phyloP scores from a whole-genome alignment of 2,797 vertebrate genomes.

The Notoglanidium macrostoma region DNA sequence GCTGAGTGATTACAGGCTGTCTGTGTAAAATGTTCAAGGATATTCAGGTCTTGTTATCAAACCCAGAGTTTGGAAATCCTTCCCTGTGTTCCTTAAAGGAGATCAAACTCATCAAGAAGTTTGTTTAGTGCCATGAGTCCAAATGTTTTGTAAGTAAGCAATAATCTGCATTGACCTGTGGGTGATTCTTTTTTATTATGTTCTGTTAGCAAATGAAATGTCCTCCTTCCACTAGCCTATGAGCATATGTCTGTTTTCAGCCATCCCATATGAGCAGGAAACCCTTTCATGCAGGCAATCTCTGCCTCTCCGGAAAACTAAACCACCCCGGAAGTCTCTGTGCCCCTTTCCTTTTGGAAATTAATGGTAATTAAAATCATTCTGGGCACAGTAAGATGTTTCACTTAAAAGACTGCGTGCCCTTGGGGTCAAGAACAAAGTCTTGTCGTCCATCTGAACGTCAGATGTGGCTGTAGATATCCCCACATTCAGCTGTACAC shows the following conservation, averaged over 20 bases:
- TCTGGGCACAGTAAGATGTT: constrained; percentile 62
- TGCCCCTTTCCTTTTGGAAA: constrained; percentile 58
- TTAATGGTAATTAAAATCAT: constrained; percentile 68
- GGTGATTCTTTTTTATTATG: constrained; percentile 6
- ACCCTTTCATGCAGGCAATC: constrained; percentile 48
- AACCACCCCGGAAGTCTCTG: constrained; percentile 56
- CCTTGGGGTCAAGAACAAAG: constrained; percentile 66
- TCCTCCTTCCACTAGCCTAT: constrained; percentile 1
- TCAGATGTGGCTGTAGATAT: constrained; percentile 74
- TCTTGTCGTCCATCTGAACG: constrained; percentile 61
- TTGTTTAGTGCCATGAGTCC: constrained; percentile 30
- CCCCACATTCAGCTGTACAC: constrained; percentile 49
- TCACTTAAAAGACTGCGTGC: constrained; percentile 57
- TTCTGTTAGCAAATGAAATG: constrained; percentile 14
- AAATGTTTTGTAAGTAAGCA: constrained; percentile 19
- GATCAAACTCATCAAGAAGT: constrained; percentile 10
- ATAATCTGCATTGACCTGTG: background rate
- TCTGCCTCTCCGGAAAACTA: constrained; percentile 32
- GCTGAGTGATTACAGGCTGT: constrained; percentile 61
- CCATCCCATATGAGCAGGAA: constrained; percentile 34
- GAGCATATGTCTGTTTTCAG: constrained; percentile 23
- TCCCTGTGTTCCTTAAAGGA: constrained; percentile 26
- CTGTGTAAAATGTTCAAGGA: constrained; percentile 55
- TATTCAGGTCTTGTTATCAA: constrained; percentile 47
- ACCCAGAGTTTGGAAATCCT: constrained; percentile 42